These are phyloP conservation scores for Poecile atricapillus DNA, from an alignment of 2,113 vertebrate species.

Conservation along the genomic window DNA sequence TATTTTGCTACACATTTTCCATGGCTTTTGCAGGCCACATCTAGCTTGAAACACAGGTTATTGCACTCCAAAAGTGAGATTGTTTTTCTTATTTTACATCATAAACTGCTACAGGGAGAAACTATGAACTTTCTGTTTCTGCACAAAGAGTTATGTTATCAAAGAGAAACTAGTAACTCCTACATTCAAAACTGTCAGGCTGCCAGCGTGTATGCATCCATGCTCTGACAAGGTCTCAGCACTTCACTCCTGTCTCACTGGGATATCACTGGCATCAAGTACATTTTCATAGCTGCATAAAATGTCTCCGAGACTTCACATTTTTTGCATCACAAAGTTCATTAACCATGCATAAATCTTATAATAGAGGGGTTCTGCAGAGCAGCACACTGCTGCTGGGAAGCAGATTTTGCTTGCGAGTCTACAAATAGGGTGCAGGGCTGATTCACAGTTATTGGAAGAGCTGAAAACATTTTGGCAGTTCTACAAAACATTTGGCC, in stretches of 20 bases:
- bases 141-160: not conserved
- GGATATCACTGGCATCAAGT: not conserved
- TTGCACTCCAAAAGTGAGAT: not conserved
- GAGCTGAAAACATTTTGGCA: slow-evolving; percentile 25
- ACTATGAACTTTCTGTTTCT: not conserved
- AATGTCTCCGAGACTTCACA: not conserved
- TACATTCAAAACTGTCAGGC: not conserved
- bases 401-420: not conserved
- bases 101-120: not conserved
- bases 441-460: slow-evolving; percentile 36
- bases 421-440: not conserved
- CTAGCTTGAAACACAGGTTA: not conserved
- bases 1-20: not conserved
- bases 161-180: not conserved
- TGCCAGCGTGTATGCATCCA: not conserved
- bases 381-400: not conserved
- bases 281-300: not conserved
- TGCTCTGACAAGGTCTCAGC: not conserved
- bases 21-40: not conserved
- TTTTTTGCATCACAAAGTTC: not conserved
- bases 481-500: not conserved
- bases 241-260: not conserved
- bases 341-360: not conserved
- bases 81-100: not conserved
- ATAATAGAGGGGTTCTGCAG: not conserved